These are phyloP conservation scores for Lampropteryx suffumata DNA, from an alignment of 2,888 invertebrate species.

Conservation along the genomic window DNA sequence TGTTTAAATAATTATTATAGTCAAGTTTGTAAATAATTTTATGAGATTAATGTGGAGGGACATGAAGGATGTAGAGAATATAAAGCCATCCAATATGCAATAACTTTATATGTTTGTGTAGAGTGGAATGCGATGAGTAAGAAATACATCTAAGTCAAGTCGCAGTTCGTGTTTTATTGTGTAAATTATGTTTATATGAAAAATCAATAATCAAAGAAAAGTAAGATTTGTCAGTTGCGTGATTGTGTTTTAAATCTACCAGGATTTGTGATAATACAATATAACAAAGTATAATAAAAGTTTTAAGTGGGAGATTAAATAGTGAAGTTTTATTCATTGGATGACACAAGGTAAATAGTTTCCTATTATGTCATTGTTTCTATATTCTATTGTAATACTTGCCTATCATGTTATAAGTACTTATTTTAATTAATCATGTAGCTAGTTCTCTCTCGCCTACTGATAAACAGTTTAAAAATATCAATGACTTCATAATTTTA, in stretches of 20 bases:
- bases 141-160: constrained; percentile 77
- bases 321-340: constrained; percentile 80
- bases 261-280: constrained; percentile 89
- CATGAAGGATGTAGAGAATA: constrained; percentile 73
- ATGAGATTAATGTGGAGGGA: constrained; percentile 77
- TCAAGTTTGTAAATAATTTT: constrained; percentile 81
- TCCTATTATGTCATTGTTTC: constrained; percentile 31
- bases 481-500: too few species aligned
- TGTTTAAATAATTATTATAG: constrained; percentile 78
- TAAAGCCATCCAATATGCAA: constrained; percentile 81
- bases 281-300: constrained; percentile 86
- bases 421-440: too few species aligned
- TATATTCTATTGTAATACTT: too few species aligned
- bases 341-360: constrained; percentile 65
- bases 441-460: too few species aligned
- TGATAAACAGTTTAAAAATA: too few species aligned
- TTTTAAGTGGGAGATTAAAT: constrained; percentile 82
- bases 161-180: constrained; percentile 79
- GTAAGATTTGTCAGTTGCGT: constrained; percentile 84
- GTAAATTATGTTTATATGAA: constrained; percentile 82
- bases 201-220: constrained; percentile 79
- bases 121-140: constrained; percentile 73
- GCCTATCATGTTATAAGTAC: too few species aligned
- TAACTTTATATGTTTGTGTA: constrained; percentile 77
- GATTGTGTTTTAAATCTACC: constrained; percentile 88